phyloP scores from a whole-genome alignment of 2,888 invertebrate species.

The Cremastinae sp. region DNA sequence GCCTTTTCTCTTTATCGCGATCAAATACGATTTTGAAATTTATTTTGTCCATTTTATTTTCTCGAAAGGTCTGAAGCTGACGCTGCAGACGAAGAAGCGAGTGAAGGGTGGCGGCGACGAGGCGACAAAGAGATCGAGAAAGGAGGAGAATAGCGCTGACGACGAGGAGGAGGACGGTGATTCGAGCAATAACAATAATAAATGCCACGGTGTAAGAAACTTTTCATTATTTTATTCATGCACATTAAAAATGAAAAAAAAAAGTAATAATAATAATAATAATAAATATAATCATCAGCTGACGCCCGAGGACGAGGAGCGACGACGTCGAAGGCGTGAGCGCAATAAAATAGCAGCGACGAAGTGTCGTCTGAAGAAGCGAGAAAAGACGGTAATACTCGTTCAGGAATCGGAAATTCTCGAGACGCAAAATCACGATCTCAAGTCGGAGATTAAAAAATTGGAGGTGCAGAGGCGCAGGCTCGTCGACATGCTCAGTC shows the following conservation, averaged over 20 bases:
- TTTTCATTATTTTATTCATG: too few species aligned
- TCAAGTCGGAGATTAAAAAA: conserved; percentile 91
- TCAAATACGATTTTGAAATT: too few species aligned
- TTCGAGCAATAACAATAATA: conserved; percentile 82
- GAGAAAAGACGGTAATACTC: conserved; percentile 92
- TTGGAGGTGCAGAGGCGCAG: conserved; percentile 90
- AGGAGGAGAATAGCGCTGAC: conserved; percentile 79
- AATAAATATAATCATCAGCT: conserved; percentile 84
- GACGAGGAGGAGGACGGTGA: conserved; percentile 83
- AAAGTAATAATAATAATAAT: background rate
- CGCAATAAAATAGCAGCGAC: conserved; percentile 97
- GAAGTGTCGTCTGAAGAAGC: conserved; percentile 96
- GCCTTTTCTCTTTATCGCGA: too few species aligned
- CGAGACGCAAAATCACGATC: conserved; percentile 91
- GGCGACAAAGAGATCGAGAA: conserved; percentile 73
- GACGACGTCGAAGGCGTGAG: conserved; percentile 91
- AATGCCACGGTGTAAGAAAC: conserved; percentile 77
- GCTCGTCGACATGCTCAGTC: conserved; percentile 89
- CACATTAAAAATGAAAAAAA: too few species aligned
- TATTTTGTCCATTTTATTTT: too few species aligned
- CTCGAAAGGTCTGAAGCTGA: conserved; percentile 88
- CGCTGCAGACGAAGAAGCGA: conserved; percentile 91
- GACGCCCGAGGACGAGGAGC: conserved; percentile 95
- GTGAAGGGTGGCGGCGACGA: conserved; percentile 74
- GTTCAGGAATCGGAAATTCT: conserved; percentile 92